Conservation (phyloP, 2,113 vertebrate species). For the Erpornis zantholeuca region DNA sequence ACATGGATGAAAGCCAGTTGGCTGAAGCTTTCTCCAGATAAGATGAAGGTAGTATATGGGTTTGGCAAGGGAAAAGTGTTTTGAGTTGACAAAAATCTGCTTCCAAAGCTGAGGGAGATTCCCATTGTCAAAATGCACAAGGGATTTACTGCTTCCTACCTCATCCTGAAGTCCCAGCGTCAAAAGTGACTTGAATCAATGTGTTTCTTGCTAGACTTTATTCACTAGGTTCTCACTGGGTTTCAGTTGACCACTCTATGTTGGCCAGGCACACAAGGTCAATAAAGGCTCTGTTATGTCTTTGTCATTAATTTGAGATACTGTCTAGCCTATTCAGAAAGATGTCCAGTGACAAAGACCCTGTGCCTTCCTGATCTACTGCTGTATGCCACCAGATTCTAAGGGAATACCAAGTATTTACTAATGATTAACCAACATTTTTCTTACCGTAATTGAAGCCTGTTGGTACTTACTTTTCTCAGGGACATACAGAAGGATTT, state of each 20-base stretch:
- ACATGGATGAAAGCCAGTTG: conserved; percentile 58
- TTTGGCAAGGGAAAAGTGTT: conserved; percentile 37
- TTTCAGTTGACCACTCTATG: not conserved
- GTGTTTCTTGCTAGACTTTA: not conserved
- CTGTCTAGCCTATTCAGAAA: not conserved
- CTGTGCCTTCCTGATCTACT: not conserved
- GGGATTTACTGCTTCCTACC: not conserved
- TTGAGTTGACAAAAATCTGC: conserved; percentile 31
- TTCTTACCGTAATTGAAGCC: not conserved
- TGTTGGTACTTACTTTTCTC: not conserved
- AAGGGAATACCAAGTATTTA: not conserved
- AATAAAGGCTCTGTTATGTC: not conserved
- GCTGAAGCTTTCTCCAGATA: conserved; percentile 39
- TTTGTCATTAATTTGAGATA: not conserved
- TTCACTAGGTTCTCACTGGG: not conserved
- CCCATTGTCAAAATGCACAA: not conserved
- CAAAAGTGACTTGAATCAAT: not conserved
- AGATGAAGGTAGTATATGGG: conserved; percentile 39
- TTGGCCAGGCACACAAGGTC: not conserved
- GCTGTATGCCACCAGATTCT: not conserved
- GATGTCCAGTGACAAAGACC: not conserved
- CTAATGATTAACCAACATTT: not conserved
- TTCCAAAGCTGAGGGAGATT: conserved; percentile 35
- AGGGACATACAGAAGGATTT: not conserved
- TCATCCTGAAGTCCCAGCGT: not conserved